These are phyloP conservation scores for Diaperis boleti DNA, from an alignment of 2,888 invertebrate genomes.

Conservation along the genomic window DNA sequence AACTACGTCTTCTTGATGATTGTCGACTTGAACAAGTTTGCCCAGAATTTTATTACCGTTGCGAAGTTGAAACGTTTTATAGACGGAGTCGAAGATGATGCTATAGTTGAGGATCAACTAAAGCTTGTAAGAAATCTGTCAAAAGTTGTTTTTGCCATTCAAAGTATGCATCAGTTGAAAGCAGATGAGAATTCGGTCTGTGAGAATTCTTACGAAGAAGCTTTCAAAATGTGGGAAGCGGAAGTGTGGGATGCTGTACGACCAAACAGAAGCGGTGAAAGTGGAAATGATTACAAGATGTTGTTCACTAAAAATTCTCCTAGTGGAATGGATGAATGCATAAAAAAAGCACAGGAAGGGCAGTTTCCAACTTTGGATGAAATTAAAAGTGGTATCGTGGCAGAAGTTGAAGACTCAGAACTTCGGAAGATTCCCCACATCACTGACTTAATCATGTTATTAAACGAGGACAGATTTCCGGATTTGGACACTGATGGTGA, in stretches of 20 bases:
- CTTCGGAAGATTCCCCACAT: conserved; percentile 54
- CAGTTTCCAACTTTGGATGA: conserved; percentile 38
- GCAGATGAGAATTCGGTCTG: neutral
- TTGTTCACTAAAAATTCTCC: conserved; percentile 23
- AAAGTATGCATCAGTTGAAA: conserved; percentile 16
- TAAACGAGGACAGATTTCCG: conserved; percentile 47
- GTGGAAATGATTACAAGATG: neutral
- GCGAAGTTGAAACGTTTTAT: conserved; percentile 31
- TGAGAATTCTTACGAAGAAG: conserved; percentile 4
- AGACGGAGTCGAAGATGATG: neutral
- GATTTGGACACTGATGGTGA: conserved; percentile 54
- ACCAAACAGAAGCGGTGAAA: neutral
- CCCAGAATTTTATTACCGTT: conserved; percentile 3
- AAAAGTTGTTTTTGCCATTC: conserved; percentile 37
- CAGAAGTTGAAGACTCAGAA: conserved; percentile 31
- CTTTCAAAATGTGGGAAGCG: conserved; percentile 20
- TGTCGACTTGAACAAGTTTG: conserved; percentile 34
- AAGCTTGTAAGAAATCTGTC: conserved; percentile 31
- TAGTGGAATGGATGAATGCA: conserved; percentile 28
- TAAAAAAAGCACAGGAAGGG: conserved; percentile 33
- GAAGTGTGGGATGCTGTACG: conserved; percentile 21
- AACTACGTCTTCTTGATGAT: conserved; percentile 39
- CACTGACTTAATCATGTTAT: conserved; percentile 52
- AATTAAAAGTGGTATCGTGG: conserved; percentile 41
- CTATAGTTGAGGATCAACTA: conserved; percentile 4